These are phyloP conservation scores for Rhabdomys pumilio DNA, from an alignment of 2,797 vertebrate genomes.

Conservation along the genomic window DNA sequence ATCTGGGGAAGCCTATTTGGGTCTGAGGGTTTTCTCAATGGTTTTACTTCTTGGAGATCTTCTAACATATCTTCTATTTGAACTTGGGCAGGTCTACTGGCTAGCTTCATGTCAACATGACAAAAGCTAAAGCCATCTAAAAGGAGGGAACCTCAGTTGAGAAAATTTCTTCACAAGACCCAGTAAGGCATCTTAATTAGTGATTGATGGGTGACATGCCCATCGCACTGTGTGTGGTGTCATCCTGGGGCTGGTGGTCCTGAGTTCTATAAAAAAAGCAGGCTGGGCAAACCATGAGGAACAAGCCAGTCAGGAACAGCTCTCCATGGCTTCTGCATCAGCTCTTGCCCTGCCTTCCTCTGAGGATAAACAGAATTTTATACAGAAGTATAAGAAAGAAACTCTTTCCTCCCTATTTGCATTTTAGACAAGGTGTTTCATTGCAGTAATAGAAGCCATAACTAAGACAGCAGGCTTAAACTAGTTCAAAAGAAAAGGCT, in stretches of 20 bases:
- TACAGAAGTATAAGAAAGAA: not conserved
- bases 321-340: not conserved
- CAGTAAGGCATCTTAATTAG: not conserved
- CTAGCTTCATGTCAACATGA: not conserved
- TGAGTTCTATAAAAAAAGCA: not conserved
- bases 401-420: not conserved
- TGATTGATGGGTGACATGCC: not conserved
- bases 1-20: not conserved
- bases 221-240: not conserved
- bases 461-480: not conserved
- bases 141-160: not conserved
- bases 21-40: not conserved
- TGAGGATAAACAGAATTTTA: not conserved
- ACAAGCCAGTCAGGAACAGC: not conserved
- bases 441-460: not conserved
- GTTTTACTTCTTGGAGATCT: slow-evolving; percentile 7
- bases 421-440: not conserved
- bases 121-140: not conserved
- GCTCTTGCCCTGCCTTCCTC: not conserved
- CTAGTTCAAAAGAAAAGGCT: not conserved
- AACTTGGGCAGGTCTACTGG: not conserved
- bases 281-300: not conserved
- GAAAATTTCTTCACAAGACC: too few species aligned
- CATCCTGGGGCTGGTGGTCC: too few species aligned
- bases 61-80: not conserved